Base-by-base conservation (phyloP, 2,797 vertebrate species). In the Tokudaia tokunoshimensis region DNA sequence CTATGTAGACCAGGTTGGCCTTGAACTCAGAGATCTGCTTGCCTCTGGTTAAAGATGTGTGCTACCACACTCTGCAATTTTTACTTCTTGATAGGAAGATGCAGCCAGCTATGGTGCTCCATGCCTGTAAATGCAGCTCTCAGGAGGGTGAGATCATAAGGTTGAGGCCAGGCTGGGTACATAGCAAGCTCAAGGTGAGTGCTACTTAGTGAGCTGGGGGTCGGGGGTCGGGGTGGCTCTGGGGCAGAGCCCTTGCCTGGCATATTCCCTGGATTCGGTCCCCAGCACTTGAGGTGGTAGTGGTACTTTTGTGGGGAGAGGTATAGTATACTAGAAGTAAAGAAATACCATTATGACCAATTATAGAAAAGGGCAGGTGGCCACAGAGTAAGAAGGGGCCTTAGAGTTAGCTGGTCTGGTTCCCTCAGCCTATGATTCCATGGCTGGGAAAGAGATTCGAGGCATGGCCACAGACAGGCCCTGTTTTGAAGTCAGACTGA, bases 381-480 rank as follows among this genome's bases (percentile, higher is more conserved):
- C 80, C 52, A 31, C 29, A 79, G 61, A 20, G 44, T 12, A 37
- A 44, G 52, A 61, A 79, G 29, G 61, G 41, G 44, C 9, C 75
- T n/a, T 55, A 41, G 55, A 31, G 41, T 82, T 10, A 84, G 50
- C 70, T 26, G 12, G 72, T n/a, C n/a, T 6, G 1, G 55, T 57
- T 57, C 44, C 34, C 59, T 80, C 87, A 65, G 19, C 41, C 41
- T 4, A 4, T 55, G 50, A 50, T 78, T 78, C 76, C 52, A 55
- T 5, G n/a, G 37, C 59, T 59, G 9, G 20, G 70, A 82, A 24
- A 57, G 70, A 67, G 55, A 19, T 6, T 1, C 0, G 0, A 22
- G 3, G 9, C 13, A 6, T 76, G 57, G 50, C 26, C 22, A 47
- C 0, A 0, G 67, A 87, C 34, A 0, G 26, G 29, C 11, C 44